Evolutionary conservation across 2,797 vertebrate species (phyloP).

Genomic region (Prunella strophiata): DNA sequence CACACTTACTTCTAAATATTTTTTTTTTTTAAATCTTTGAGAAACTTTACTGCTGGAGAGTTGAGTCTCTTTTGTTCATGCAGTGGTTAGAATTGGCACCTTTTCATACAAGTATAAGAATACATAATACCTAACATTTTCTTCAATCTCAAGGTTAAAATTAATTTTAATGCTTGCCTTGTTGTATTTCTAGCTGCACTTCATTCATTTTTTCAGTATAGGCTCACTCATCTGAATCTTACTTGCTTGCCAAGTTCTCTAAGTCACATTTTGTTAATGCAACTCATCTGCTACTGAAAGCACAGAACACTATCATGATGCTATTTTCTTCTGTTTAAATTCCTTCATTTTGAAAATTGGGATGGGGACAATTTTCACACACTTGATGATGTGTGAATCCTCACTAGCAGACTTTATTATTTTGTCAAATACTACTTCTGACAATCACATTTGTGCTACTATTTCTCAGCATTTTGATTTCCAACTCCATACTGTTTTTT

Average conservation of each 20-base stretch:
- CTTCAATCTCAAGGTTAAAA: background rate
- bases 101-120: background rate
- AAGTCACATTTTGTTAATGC: background rate
- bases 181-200: background rate
- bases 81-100: background rate
- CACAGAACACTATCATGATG: background rate
- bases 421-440: background rate
- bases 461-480: background rate
- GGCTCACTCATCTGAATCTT: background rate
- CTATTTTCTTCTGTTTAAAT: background rate
- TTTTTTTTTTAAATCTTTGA: background rate
- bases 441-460: background rate
- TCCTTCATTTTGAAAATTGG: background rate
- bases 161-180: background rate
- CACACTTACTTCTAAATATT: background rate
- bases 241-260: background rate
- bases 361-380: background rate
- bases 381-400: background rate
- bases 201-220: background rate
- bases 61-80: background rate
- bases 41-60: background rate
- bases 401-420: background rate
- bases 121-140: background rate
- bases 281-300: background rate
- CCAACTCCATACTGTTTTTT: fast-evolving